Evolutionary conservation across 30 jellyfish, hydroid and myxozoan genomes (phyloP).

Genomic region (Pelagia noctiluca): DNA sequence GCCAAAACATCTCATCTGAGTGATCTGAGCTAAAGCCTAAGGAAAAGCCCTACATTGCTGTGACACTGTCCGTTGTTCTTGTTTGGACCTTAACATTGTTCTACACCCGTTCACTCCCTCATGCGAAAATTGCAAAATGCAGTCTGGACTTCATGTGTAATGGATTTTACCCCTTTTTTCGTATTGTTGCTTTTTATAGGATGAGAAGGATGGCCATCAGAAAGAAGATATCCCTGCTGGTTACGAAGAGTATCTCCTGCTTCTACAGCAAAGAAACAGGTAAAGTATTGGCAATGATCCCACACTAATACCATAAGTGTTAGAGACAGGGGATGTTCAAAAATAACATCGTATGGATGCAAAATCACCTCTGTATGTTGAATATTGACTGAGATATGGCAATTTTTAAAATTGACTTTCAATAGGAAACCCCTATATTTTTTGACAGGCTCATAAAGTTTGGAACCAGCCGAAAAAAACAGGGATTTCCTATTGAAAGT

Average conservation of each 20-base stretch:
- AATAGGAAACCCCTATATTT: no score
- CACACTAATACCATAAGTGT: no score
- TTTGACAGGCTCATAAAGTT: no score
- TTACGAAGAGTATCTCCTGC: slow-evolving; percentile 92
- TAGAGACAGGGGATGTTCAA: no score
- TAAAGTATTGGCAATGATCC: no score
- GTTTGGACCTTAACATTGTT: not conserved
- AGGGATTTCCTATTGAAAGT: no score
- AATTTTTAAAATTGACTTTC: no score
- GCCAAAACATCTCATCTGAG: not conserved
- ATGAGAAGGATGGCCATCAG: slow-evolving; percentile 55
- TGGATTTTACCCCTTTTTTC: no score
- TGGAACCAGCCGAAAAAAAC: no score
- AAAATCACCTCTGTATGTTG: no score
- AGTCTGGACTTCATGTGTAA: not conserved
- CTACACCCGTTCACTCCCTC: not conserved
- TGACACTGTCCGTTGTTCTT: not conserved
- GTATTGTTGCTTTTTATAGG: slow-evolving; percentile 7
- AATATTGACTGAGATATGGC: no score
- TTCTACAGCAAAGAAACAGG: slow-evolving; percentile 94
- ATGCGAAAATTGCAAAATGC: not conserved
- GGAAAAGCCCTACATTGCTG: not conserved
- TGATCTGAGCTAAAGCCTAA: not conserved
- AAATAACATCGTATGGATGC: no score
- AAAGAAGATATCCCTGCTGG: slow-evolving; percentile 73